Evolutionary conservation across 2,797 vertebrate species (phyloP), one percentile per base, ranked within the genome.

Genomic region (Phoxinus dragarum): DNA sequence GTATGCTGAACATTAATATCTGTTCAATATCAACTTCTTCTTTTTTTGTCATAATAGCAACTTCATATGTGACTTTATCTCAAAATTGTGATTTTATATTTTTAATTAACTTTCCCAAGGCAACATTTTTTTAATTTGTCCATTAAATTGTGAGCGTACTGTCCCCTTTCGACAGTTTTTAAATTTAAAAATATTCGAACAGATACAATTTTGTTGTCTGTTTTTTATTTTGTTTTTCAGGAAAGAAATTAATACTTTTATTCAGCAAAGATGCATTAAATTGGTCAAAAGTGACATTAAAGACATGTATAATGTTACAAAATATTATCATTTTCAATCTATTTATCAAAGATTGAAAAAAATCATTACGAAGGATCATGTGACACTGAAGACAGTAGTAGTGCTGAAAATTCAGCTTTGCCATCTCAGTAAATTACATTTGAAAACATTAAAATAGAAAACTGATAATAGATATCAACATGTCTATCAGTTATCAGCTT

Each of bases 401-500:
- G n/a, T 72, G n/a, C n/a, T 27, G 42, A 47, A 44, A 14, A 16
- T 72, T 8, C 12, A 44, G 69, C 23, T n/a, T 71, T 71, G 38
- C 21, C 21, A 42, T 68, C 49, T 6, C 1, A 7, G 49, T 16
- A 44, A 4, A 71, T 44, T 44, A 16, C 3, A n/a, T 7, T 4
- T 71, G 3, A 42, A 71, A 71, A n/a, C 40, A 44, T 69, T 71
- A 0, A 7, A 71, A 71, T 42, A 7, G 12, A 71, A 27, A 72
- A 16, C 47, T 49, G 47, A 49, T 16, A 49, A 38, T 73, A 17
- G 31, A 54, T 75, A 14, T 76, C 7, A 17, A 59, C 14, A 78
- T 27, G n/a, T 59, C 23, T 61, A 17, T 27, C 74, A 77, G 21
- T 27, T 77, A 59, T 78, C 75, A 78, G 27, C 23, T 42, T 59